Percentiles rank a stretch among this genome's conserved stretches.
Evolutionary conservation across 1,140 invertebrate genomes (phyloP).

Genomic region (Plutomurus gul): DNA sequence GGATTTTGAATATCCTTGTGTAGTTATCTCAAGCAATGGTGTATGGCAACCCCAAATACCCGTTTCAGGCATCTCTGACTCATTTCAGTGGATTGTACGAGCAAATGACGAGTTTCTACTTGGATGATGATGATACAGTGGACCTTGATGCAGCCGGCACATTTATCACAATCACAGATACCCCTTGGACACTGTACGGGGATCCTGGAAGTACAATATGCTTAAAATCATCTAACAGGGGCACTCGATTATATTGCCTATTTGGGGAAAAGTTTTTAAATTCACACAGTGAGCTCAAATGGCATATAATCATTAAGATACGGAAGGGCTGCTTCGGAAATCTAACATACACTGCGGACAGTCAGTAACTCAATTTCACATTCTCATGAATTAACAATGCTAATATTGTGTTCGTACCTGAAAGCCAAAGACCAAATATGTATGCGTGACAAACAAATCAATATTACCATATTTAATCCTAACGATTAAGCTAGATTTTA

Average conservation of each 20-base stretch:
- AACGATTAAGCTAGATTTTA: no score
- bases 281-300: not conserved
- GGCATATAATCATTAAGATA: not conserved
- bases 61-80: conserved; percentile 16
- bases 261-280: not conserved
- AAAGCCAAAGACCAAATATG: no score
- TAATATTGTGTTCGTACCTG: no score
- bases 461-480: no score
- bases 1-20: not conserved
- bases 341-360: not conserved
- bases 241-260: not conserved
- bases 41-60: conserved; percentile 31
- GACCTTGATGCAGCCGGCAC: conserved; percentile 20
- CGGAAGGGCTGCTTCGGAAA: not conserved
- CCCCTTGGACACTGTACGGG: not conserved
- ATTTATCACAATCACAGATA: conserved; percentile 1
- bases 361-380: not conserved
- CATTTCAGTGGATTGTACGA: conserved; percentile 1
- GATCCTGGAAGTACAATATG: not conserved
- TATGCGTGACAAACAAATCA: no score
- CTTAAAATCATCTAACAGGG: not conserved
- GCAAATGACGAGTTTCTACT: not conserved
- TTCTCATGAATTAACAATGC: not conserved
- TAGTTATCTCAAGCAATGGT: conserved; percentile 26
- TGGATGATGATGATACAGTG: not conserved